These are phyloP conservation scores for Stenichneumon culpator DNA, from an alignment of 2,888 invertebrate species.

Conservation along the genomic window DNA sequence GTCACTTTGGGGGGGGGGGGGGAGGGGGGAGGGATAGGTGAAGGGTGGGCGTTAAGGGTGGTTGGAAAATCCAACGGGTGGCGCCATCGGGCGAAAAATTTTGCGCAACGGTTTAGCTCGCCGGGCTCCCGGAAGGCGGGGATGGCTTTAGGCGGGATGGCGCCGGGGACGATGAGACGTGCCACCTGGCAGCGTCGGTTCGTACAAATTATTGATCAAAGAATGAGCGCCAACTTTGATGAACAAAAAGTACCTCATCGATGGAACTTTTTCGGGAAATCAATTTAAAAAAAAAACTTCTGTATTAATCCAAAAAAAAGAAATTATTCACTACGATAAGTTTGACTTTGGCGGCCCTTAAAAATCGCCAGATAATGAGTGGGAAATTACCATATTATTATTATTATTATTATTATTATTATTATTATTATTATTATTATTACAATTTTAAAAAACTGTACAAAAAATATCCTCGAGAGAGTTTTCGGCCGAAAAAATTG, in stretches of 20 bases:
- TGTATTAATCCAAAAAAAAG: background rate
- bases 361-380: background rate
- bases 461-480: constrained; percentile 54
- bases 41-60: constrained; percentile 12
- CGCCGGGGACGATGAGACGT: constrained; percentile 65
- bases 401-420: background rate
- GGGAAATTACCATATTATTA: background rate
- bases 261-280: background rate
- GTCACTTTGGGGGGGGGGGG: background rate
- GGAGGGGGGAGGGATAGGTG: background rate
- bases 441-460: background rate
- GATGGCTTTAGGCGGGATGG: constrained; percentile 48
- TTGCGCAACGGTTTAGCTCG: constrained; percentile 39
- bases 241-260: constrained; percentile 63
- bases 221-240: constrained; percentile 77
- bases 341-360: background rate
- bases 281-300: background rate
- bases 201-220: constrained; percentile 80
- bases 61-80: constrained; percentile 70
- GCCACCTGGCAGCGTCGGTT: constrained; percentile 77
- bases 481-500: constrained; percentile 45
- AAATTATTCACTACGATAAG: background rate
- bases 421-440: background rate
- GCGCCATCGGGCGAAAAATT: constrained; percentile 78
- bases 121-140: constrained; percentile 45